Evolutionary conservation across 2,888 invertebrate species (phyloP).

Genomic region (Bibio marci): DNA sequence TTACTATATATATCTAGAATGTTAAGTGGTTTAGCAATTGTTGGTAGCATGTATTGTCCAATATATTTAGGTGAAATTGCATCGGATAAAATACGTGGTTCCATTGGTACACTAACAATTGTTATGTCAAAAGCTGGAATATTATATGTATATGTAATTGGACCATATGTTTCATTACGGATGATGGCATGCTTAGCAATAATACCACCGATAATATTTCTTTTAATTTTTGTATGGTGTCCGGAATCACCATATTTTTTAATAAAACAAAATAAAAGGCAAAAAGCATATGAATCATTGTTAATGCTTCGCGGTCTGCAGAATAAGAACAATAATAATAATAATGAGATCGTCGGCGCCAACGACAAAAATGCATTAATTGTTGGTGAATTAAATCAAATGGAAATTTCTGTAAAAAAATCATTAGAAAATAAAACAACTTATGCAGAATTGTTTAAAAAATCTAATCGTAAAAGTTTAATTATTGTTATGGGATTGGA

Average conservation of each 20-base stretch:
- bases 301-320: constrained; percentile 39
- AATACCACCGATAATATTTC: constrained; percentile 36
- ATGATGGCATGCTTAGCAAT: constrained; percentile 37
- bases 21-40: constrained; percentile 41
- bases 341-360: constrained; percentile 33
- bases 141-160: constrained; percentile 41
- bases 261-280: constrained; percentile 33
- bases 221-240: constrained; percentile 38
- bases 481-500: constrained; percentile 41
- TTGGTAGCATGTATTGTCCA: constrained; percentile 17
- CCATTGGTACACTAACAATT: constrained; percentile 43
- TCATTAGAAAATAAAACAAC: constrained; percentile 35
- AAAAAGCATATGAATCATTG: constrained; percentile 40
- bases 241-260: constrained; percentile 52
- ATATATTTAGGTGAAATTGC: constrained; percentile 47
- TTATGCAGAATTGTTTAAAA: constrained; percentile 34
- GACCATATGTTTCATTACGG: constrained; percentile 37
- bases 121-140: constrained; percentile 41
- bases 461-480: constrained; percentile 42
- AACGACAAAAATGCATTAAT: constrained; percentile 23
- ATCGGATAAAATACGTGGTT: constrained; percentile 40
- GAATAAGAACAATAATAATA: too few relatives aligned
- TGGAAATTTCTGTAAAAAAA: constrained; percentile 34
- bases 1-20: constrained; percentile 40
- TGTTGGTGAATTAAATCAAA: constrained; percentile 19